Evolutionary conservation across 2,797 vertebrate species (phyloP).

Genomic region (Gambelia wislizenii): DNA sequence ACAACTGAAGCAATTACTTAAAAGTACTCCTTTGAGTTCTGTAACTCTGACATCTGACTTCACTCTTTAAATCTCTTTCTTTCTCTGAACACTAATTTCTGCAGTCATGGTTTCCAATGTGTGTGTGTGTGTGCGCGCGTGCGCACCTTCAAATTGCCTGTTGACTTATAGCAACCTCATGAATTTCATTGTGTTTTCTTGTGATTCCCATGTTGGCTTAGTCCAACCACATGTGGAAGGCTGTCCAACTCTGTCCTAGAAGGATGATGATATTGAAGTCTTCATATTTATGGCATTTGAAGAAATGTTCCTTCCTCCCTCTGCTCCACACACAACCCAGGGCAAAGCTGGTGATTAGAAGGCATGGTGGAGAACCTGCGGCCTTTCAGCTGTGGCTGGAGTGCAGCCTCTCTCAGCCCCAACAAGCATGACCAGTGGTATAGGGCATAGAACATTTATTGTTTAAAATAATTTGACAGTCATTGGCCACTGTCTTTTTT

Average conservation of each 20-base stretch:
- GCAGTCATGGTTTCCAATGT: not conserved
- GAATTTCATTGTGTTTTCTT: no score
- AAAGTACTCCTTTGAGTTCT: not conserved
- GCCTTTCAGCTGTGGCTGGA: not conserved
- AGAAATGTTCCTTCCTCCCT: not conserved
- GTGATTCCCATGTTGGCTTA: no score
- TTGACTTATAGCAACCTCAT: not conserved
- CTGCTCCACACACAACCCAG: not conserved
- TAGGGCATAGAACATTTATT: no score
- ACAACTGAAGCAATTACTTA: not conserved
- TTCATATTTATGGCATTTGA: not conserved
- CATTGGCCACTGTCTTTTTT: no score
- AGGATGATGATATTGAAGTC: not conserved
- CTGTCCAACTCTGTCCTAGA: not conserved
- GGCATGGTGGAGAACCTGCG: not conserved
- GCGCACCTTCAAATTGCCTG: no score
- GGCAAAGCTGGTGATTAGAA: not conserved
- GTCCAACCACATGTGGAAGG: not conserved
- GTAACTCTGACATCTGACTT: not conserved
- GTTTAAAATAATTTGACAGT: no score
- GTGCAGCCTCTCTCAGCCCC: not conserved
- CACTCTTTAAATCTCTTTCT: not conserved
- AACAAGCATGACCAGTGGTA: not conserved
- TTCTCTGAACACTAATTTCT: not conserved
- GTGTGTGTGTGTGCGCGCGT: no score